Percentiles rank a stretch among this genome's conserved stretches.
These are phyloP conservation scores for Rhinichthys osculus DNA, from an alignment of 2,797 vertebrate genomes.

Conservation along the genomic window DNA sequence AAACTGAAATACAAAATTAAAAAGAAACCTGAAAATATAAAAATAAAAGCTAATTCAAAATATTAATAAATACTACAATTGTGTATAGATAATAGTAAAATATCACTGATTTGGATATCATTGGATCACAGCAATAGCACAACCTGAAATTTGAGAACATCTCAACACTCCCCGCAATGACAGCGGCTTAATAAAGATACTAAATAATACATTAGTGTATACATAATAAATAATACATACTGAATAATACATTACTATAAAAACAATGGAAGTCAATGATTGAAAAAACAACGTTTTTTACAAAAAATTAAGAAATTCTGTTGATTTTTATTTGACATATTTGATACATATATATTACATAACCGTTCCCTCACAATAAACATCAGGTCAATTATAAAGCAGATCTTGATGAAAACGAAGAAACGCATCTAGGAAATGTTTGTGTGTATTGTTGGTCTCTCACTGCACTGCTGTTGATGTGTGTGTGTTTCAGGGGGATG, in stretches of 20 bases:
- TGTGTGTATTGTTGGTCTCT: background rate
- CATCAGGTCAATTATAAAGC: background rate
- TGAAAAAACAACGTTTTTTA: background rate
- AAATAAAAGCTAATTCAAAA: background rate
- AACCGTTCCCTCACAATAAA: background rate
- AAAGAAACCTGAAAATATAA: background rate
- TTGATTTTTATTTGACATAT: background rate
- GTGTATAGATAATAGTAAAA: background rate
- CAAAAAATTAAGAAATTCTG: background rate
- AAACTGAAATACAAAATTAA: background rate
- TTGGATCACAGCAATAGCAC: too few species aligned
- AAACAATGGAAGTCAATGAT: background rate
- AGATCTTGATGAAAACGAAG: background rate
- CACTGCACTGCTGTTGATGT: background rate
- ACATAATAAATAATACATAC: too few species aligned
- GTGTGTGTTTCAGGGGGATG: constrained; percentile 79
- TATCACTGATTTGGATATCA: background rate
- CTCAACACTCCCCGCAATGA: background rate
- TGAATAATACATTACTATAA: background rate
- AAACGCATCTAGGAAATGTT: background rate
- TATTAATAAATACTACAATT: background rate
- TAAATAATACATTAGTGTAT: background rate
- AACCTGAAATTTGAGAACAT: background rate
- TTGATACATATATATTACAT: background rate
- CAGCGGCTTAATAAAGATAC: background rate